phyloP scores from a whole-genome alignment of 2,113 vertebrate genomes.

The Stegostoma tigrinum region DNA sequence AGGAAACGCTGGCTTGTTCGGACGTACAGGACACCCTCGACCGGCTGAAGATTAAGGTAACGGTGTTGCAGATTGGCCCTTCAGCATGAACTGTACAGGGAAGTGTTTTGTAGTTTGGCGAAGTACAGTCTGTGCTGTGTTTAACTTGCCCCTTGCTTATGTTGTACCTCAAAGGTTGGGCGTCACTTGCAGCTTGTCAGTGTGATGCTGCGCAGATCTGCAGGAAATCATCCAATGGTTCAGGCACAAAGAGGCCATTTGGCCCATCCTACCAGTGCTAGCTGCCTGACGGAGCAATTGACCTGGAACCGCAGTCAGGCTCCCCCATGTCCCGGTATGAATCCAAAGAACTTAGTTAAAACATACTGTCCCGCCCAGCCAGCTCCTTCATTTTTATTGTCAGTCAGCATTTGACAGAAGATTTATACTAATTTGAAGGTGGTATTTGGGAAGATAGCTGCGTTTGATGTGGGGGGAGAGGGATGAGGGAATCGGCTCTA shows the following conservation, averaged over 20 bases:
- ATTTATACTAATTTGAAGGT: too few relatives aligned
- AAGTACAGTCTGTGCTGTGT: too few relatives aligned
- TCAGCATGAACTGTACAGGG: not conserved
- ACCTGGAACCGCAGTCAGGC: too few relatives aligned
- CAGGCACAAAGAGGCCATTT: too few relatives aligned
- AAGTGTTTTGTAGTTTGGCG: not conserved
- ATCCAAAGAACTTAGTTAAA: too few relatives aligned
- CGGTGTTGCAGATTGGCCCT: not conserved
- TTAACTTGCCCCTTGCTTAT: too few relatives aligned
- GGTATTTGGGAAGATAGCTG: not conserved
- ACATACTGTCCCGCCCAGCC: too few relatives aligned
- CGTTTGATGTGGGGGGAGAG: not conserved
- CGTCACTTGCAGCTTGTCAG: not conserved
- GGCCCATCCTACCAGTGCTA: too few relatives aligned
- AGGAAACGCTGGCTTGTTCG: constrained; percentile 76
- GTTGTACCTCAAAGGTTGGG: not conserved
- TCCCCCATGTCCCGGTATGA: too few relatives aligned
- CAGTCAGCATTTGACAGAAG: not conserved
- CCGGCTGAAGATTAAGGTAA: constrained; percentile 77
- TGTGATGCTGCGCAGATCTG: not conserved
- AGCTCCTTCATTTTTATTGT: not conserved
- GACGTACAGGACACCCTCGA: constrained; percentile 82
- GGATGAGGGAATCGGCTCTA: not conserved
- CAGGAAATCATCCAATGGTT: too few relatives aligned
- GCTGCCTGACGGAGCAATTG: too few relatives aligned